Evolutionary conservation across 2,797 vertebrate species (phyloP), one percentile per base, ranked within the genome.

Genomic region (Toxotes lorentzi): DNA sequence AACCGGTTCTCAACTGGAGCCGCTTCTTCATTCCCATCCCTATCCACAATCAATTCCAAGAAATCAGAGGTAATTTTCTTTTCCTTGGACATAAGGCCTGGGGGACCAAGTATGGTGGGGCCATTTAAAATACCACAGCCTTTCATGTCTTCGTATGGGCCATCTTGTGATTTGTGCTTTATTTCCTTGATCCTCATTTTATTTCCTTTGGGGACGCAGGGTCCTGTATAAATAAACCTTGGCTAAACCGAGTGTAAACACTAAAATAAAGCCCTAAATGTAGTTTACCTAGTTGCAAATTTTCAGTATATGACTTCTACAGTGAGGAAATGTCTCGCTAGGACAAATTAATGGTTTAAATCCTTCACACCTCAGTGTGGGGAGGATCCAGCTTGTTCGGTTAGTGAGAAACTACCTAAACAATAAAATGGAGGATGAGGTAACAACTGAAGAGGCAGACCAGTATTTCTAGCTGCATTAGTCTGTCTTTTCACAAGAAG

Each of bases 391-490:
- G 70, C 60, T 50, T 14, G 27, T 19, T 73, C 11, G 2, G 57
- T 40, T 57, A 23, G 73, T 56, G 73, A 48, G 66, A 24, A 62
- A 64, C 68, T 67, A 64, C 34, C 45, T 32, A 80, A 90, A 90
- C 82, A 90, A 88, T 82, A 54, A 83, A 70, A 81, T 38, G 47
- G 72, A 85, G 73, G 64, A 81, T 74, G 60, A 82, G 76, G 70
- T 54, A 88, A 87, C 85, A 77, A 83, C 40, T 77, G 64, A 67
- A 76, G 69, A 73, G 70, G 68, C 74, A 86, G 81, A 88, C 86
- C 76, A 80, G 86, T 87, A 89, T 91, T 90, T 90, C 90, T 70
- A 75, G 86, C 73, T 81, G 41, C 61, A 76, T 82, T 61, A 34
- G 62, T 63, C 38, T 53, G 66, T 78, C 59, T 82, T 64, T 82